Conservation (phyloP, 2,888 invertebrate genomes). For the Cryptops parisi region DNA sequence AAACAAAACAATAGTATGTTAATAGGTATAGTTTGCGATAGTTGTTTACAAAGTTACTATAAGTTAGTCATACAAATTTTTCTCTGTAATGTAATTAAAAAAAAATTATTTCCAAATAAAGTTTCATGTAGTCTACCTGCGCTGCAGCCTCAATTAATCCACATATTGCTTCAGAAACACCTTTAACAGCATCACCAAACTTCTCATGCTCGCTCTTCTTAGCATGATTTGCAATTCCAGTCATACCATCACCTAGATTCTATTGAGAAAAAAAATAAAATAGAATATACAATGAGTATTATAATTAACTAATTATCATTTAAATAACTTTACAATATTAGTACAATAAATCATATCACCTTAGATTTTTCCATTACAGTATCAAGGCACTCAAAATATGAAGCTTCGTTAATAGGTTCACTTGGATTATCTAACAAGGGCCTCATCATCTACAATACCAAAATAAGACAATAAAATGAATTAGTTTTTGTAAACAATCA, state of each 20-base stretch:
- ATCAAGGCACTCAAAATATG: slow-evolving; percentile 89
- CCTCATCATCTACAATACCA: slow-evolving; percentile 43
- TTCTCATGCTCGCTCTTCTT: slow-evolving; percentile 71
- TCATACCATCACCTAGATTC: slow-evolving; percentile 56
- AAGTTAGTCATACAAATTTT: neutral
- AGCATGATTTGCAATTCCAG: slow-evolving; percentile 83
- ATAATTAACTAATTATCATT: neutral
- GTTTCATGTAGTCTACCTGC: too few species aligned
- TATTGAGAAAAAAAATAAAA: slow-evolving; percentile 21
- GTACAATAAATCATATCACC: slow-evolving; percentile 19
- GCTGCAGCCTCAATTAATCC: slow-evolving; percentile 84
- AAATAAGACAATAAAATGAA: neutral
- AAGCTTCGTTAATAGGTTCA: slow-evolving; percentile 72
- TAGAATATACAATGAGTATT: neutral
- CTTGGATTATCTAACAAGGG: slow-evolving; percentile 68
- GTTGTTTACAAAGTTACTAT: neutral
- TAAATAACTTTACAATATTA: neutral
- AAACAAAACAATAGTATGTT: slow-evolving; percentile 6
- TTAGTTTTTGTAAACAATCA: neutral
- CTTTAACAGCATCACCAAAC: slow-evolving; percentile 67
- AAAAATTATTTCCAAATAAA: slow-evolving; percentile 3
- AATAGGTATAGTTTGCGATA: neutral
- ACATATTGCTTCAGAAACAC: slow-evolving; percentile 75
- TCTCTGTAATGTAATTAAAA: neutral
- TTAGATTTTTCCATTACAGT: slow-evolving; percentile 77